phyloP scores from a whole-genome alignment of 92 coral and sea anemone genomes.

The Epizoanthus stellaris region DNA sequence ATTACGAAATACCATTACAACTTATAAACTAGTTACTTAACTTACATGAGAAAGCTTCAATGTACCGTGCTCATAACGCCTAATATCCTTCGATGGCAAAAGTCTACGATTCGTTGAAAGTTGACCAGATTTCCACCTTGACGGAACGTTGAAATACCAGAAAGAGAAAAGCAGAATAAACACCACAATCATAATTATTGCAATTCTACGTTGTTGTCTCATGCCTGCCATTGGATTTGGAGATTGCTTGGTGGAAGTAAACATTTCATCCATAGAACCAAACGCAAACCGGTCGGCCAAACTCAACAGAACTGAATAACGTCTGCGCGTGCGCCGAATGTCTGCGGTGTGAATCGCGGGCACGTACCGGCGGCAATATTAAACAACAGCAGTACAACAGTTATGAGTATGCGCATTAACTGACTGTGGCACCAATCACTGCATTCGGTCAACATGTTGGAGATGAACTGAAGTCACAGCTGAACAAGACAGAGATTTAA shows the following conservation, averaged over 20 bases:
- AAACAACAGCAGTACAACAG: too few relatives aligned
- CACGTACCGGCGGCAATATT: too few relatives aligned
- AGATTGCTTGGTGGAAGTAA: conserved; percentile 1
- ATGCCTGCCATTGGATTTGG: conserved; percentile 29
- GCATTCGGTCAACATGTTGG: too few relatives aligned
- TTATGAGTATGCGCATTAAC: too few relatives aligned
- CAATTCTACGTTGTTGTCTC: conserved; percentile 20
- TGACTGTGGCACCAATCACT: too few relatives aligned
- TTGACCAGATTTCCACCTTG: neutral
- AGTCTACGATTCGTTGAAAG: neutral
- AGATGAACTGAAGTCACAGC: too few relatives aligned
- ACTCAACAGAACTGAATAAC: too few relatives aligned
- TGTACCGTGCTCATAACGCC: conserved; percentile 4
- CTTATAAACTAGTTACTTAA: neutral
- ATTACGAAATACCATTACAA: too few relatives aligned
- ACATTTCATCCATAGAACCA: neutral
- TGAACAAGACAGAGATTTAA: too few relatives aligned
- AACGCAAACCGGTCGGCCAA: too few relatives aligned
- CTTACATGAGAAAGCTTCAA: conserved; percentile 35
- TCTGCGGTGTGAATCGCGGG: too few relatives aligned
- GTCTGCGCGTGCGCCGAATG: too few relatives aligned
- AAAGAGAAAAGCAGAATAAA: neutral
- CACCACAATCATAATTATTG: neutral
- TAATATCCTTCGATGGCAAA: conserved; percentile 6
- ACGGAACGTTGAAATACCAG: conserved; percentile 26